Percentiles rank a stretch among this genome's conserved stretches.
Evolutionary conservation across 2,888 invertebrate species (phyloP).

Genomic region (Sclerodermus sp.): DNA sequence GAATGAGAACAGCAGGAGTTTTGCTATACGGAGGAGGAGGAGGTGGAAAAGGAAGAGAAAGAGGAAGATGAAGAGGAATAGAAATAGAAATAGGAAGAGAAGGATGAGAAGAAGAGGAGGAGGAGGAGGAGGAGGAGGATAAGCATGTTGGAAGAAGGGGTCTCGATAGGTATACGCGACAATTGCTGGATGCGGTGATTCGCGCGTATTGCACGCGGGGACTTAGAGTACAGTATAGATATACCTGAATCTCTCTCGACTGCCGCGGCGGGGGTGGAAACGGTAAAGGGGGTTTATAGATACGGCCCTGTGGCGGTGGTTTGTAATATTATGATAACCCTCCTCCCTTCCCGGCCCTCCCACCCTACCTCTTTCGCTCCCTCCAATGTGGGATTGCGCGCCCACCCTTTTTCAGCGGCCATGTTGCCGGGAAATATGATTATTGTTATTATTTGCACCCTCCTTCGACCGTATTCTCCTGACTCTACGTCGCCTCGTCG

Average conservation of each 20-base stretch:
- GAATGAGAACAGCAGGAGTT: conserved; percentile 12
- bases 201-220: conserved; percentile 34
- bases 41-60: conserved; percentile 1
- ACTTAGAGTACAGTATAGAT: conserved; percentile 1
- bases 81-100: conserved; percentile 3
- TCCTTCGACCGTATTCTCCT: conserved; percentile 46
- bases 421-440: conserved; percentile 58
- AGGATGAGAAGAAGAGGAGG: not conserved
- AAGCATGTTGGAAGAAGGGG: too few relatives aligned
- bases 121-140: conserved; percentile 4
- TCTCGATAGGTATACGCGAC: conserved; percentile 27
- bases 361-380: conserved; percentile 10
- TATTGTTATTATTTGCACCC: conserved; percentile 58
- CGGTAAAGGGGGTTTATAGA: conserved; percentile 42
- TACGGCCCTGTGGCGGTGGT: conserved; percentile 53
- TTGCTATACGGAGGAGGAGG: conserved; percentile 5
- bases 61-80: not conserved
- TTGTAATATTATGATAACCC: conserved; percentile 58
- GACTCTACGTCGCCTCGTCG: conserved; percentile 39
- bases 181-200: conserved; percentile 45
- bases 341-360: conserved; percentile 28
- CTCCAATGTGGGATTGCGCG: conserved; percentile 24
- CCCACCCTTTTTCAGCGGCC: conserved; percentile 55
- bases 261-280: not conserved
- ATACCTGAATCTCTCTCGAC: too few relatives aligned